Evolutionary conservation across 1,140 invertebrate genomes (phyloP).

Genomic region (Bombyx mandarina): DNA sequence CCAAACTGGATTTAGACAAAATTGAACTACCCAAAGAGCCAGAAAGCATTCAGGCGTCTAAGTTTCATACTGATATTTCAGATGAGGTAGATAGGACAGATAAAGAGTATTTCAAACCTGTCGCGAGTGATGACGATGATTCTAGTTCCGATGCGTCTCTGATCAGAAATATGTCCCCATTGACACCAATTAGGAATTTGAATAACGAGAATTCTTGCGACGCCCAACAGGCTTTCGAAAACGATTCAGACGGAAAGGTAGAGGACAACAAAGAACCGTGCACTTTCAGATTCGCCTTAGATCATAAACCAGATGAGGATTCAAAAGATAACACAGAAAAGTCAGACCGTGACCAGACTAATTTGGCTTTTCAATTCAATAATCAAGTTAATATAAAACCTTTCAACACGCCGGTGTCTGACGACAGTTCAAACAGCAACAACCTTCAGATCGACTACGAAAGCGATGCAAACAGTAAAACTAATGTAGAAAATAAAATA

Average conservation of each 20-base stretch:
- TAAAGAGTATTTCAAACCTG: conserved; percentile 46
- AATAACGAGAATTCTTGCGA: conserved; percentile 65
- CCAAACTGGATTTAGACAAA: conserved; percentile 43
- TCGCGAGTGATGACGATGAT: conserved; percentile 52
- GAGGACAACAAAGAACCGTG: conserved; percentile 50
- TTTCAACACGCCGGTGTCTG: conserved; percentile 51
- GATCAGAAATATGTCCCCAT: conserved; percentile 58
- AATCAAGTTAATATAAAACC: conserved; percentile 52
- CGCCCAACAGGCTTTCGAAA: conserved; percentile 62
- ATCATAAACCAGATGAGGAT: conserved; percentile 39
- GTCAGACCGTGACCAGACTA: conserved; percentile 27
- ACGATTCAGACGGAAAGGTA: conserved; percentile 41
- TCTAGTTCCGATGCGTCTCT: conserved; percentile 57
- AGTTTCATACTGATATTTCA: not conserved
- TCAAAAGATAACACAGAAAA: conserved; percentile 33
- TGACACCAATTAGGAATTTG: conserved; percentile 60
- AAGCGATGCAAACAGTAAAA: conserved; percentile 59
- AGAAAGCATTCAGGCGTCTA: conserved; percentile 9
- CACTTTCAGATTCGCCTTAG: conserved; percentile 52
- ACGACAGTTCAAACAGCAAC: conserved; percentile 60
- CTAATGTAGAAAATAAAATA: conserved; percentile 38
- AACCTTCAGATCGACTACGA: conserved; percentile 61
- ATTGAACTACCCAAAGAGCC: conserved; percentile 49
- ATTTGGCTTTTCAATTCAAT: conserved; percentile 46
- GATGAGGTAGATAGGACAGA: conserved; percentile 10